phyloP scores from a whole-genome alignment of 2,797 vertebrate species.

The Otus scops region DNA sequence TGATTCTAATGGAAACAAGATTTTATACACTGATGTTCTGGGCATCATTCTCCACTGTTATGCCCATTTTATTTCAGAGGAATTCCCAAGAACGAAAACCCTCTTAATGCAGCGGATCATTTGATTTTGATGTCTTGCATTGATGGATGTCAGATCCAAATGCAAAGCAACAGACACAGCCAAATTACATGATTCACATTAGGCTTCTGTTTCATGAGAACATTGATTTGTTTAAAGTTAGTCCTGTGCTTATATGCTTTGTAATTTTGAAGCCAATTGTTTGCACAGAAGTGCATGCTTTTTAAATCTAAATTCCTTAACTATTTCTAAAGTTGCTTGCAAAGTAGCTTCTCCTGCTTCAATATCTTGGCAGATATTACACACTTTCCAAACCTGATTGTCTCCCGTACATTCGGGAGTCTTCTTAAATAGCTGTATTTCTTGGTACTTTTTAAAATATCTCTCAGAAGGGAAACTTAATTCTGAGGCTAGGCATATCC shows the following conservation, averaged over 20 bases:
- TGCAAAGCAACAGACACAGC: background rate
- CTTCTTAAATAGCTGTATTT: background rate
- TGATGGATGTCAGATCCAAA: background rate
- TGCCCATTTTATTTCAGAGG: background rate
- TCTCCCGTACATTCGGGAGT: background rate
- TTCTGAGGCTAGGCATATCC: background rate
- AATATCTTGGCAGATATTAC: background rate
- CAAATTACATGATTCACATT: background rate
- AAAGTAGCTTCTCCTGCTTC: background rate
- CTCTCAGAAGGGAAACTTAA: background rate
- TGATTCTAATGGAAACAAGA: background rate
- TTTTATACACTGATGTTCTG: background rate
- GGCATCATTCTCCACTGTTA: background rate
- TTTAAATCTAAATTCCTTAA: background rate
- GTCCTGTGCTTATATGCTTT: background rate
- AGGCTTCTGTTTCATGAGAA: rapidly evolving
- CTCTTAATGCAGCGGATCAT: background rate
- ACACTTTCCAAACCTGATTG: background rate
- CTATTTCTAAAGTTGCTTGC: background rate
- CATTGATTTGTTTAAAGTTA: background rate
- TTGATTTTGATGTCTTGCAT: background rate
- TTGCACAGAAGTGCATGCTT: background rate
- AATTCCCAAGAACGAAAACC: background rate
- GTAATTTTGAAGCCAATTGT: background rate
- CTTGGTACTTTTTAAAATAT: background rate